Evolutionary conservation across 2,113 vertebrate genomes (phyloP), one percentile per base, ranked within the genome.

Genomic region (Cnemophilus loriae): DNA sequence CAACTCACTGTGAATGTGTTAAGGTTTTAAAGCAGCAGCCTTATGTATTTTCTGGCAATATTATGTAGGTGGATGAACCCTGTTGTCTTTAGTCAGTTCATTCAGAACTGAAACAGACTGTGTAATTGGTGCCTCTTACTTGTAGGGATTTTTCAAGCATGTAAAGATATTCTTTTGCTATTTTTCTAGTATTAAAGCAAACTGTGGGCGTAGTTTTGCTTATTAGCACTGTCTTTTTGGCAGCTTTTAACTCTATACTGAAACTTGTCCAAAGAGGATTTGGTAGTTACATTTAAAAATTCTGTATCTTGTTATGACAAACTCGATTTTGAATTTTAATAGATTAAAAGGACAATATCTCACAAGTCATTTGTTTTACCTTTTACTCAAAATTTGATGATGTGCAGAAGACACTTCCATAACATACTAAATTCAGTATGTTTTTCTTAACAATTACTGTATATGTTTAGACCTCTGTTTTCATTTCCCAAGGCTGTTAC

Each of bases 1-100:
- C 67, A 71, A 8, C 30, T 87, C 16, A 2, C 20, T 76, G 39
- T 59, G 47, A 49, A 41, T 49, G 49, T 71, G 39, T 55, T 20
- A 30, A 17, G 13, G 19, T 89, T 84, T 63, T 76, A 42, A 74
- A 79, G 65, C 39, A 47, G 74, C 35, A 75, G 10, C 19, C 9
- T 49, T 50, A 0, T 0, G 1, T 75, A 3, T 7, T 87, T 82
- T 16, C 61, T 64, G 44, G 32, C 23, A 28, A 1, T 27, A 23
- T 53, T 71, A 9, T 2, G 2, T 30, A 13, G 41, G 13, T 83
- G 70, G n/a, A 37, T 84, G 39, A 10, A 16, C 15, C 26, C 27
- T 59, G 5, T 89, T 6, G 3, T n/a, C 10, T 82, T 61, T 4
- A 59, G 16, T 55, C 23, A 16, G 33, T 55, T 90, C 8, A 13